phyloP scores from a whole-genome alignment of 2,113 vertebrate species.

The Melospiza georgiana region DNA sequence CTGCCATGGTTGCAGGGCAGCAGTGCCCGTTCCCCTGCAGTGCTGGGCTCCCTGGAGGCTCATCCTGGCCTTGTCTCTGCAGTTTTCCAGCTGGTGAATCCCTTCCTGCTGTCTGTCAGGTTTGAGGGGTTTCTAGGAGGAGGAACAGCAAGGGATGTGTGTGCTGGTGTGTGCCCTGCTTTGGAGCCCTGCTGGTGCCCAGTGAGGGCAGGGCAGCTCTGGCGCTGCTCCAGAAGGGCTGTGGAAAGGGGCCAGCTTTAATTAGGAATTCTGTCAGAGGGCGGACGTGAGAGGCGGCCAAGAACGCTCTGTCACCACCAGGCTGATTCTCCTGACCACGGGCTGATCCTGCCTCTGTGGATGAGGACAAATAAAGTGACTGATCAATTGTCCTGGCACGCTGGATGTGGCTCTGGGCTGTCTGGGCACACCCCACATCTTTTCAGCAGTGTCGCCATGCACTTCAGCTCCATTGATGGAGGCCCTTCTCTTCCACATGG shows the following conservation, averaged over 20 bases:
- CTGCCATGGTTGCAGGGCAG: fast-evolving
- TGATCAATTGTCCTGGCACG: not conserved
- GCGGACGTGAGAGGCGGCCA: not conserved
- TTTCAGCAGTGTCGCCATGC: not conserved
- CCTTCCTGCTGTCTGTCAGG: fast-evolving
- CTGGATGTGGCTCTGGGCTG: not conserved
- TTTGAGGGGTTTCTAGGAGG: not conserved
- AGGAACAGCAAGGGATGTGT: fast-evolving
- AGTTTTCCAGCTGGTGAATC: not conserved
- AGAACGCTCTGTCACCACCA: not conserved
- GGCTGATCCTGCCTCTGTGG: slow-evolving; percentile 31
- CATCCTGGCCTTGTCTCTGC: not conserved
- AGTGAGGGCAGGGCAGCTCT: not conserved
- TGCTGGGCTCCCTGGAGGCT: not conserved
- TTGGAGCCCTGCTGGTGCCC: not conserved
- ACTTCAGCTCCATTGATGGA: not conserved
- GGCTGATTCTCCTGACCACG: not conserved
- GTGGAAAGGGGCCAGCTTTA: not conserved
- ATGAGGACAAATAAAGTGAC: slow-evolving; percentile 6
- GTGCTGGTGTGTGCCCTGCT: not conserved
- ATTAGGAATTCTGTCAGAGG: slow-evolving; percentile 8
- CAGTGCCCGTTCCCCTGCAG: fast-evolving
- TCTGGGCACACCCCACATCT: not conserved
- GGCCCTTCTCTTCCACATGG: not conserved
- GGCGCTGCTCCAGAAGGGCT: not conserved